Percentiles rank a stretch among this genome's conserved stretches.
phyloP scores from a whole-genome alignment of 1,140 invertebrate species.

The Neodiprion fabricii region DNA sequence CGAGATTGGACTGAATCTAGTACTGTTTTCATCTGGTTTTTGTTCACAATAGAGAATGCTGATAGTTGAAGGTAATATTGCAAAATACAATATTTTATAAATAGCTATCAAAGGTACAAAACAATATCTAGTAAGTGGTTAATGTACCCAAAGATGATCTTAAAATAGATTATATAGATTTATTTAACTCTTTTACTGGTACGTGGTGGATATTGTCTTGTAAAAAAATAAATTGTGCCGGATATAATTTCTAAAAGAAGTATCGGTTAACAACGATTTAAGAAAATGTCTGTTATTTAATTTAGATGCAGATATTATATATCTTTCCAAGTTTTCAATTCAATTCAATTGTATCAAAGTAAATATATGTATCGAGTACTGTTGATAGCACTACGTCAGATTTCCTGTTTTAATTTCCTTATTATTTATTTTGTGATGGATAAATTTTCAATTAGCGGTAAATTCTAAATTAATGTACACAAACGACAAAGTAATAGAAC shows the following conservation, averaged over 20 bases:
- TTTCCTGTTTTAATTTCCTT: no score
- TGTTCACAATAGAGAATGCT: slow-evolving; percentile 42
- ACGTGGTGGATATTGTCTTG: background rate
- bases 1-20: slow-evolving; percentile 35
- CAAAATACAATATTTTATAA: slow-evolving; percentile 41
- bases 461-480: background rate
- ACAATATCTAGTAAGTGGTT: slow-evolving; percentile 39
- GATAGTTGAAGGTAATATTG: slow-evolving; percentile 45
- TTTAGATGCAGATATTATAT: no score
- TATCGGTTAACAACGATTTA: no score
- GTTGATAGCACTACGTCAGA: no score
- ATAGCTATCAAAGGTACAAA: slow-evolving; percentile 36
- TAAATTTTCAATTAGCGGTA: no score
- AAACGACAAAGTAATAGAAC: background rate
- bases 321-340: no score
- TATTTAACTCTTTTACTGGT: slow-evolving; percentile 23
- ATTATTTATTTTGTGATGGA: no score
- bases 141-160: slow-evolving; percentile 41
- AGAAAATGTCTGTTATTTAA: no score
- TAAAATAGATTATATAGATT: slow-evolving; percentile 29
- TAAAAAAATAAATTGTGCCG: background rate
- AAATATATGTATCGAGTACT: no score
- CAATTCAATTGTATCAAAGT: no score
- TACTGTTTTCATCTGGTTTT: slow-evolving; percentile 36
- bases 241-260: no score